Evolutionary conservation across 2,888 invertebrate species (phyloP).

Genomic region (Cyclophora albipunctata): DNA sequence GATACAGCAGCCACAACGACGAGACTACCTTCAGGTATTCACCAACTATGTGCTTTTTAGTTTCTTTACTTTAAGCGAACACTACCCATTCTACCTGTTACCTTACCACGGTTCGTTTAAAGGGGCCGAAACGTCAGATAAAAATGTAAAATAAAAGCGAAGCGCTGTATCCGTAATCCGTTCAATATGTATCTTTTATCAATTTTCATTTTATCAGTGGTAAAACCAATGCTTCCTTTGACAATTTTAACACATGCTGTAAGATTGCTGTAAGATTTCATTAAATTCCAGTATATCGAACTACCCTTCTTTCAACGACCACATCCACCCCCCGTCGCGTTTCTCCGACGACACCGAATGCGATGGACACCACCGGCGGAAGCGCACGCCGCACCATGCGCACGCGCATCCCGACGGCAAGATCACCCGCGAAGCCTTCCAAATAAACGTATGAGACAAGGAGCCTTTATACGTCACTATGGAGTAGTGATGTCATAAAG

Average conservation of each 20-base stretch:
- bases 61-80: too few species aligned
- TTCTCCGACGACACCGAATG: conserved; percentile 86
- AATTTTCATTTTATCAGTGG: too few species aligned
- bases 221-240: too few species aligned
- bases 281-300: conserved; percentile 80
- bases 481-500: conserved; percentile 5
- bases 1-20: conserved; percentile 89
- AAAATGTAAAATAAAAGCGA: too few species aligned
- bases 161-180: too few species aligned
- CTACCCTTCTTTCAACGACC: conserved; percentile 86
- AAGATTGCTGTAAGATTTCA: too few species aligned
- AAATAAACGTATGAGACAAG: conserved; percentile 82
- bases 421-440: conserved; percentile 82
- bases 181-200: too few species aligned
- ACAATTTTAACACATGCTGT: too few species aligned
- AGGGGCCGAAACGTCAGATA: too few species aligned
- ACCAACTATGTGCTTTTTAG: too few species aligned
- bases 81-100: too few species aligned
- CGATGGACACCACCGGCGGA: conserved; percentile 67
- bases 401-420: conserved; percentile 53
- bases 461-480: conserved; percentile 5
- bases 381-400: conserved; percentile 44
- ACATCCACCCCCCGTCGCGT: conserved; percentile 89
- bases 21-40: conserved; percentile 87
- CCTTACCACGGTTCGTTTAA: too few species aligned